These are phyloP conservation scores for Heterodera filipjevi DNA, from an alignment of 2,888 invertebrate species.

Conservation along the genomic window DNA sequence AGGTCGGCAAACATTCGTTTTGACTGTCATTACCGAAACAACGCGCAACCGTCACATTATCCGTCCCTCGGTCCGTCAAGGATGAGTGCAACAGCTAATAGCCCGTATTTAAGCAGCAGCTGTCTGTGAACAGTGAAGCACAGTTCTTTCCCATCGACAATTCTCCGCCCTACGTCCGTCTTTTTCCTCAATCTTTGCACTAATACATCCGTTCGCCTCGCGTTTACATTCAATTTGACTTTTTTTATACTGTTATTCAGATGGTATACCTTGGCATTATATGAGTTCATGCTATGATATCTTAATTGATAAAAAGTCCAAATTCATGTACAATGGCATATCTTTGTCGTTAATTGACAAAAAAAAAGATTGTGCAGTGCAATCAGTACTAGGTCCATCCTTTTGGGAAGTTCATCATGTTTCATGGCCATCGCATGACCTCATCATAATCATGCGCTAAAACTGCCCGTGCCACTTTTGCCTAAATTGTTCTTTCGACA, in stretches of 20 bases:
- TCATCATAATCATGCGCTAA: not conserved
- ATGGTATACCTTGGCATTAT: no score
- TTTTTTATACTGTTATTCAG: no score
- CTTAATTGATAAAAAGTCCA: no score
- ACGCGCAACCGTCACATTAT: not conserved
- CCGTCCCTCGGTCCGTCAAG: not conserved
- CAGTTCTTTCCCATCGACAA: not conserved
- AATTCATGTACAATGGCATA: no score
- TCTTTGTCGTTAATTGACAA: no score
- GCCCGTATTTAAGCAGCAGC: not conserved
- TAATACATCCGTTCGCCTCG: not conserved
- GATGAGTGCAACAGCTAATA: not conserved
- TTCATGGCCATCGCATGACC: no score
- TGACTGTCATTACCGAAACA: not conserved
- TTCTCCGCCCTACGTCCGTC: not conserved
- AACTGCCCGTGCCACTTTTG: not conserved
- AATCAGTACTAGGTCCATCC: no score
- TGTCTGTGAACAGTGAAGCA: not conserved
- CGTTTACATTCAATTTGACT: no score
- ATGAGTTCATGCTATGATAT: no score
- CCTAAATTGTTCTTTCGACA: constrained; percentile 2
- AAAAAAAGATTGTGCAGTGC: no score
- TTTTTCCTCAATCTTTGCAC: not conserved
- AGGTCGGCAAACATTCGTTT: not conserved
- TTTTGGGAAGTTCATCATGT: not conserved